Evolutionary conservation across 2,797 vertebrate genomes (phyloP).

Genomic region (Sebastes variabilis): DNA sequence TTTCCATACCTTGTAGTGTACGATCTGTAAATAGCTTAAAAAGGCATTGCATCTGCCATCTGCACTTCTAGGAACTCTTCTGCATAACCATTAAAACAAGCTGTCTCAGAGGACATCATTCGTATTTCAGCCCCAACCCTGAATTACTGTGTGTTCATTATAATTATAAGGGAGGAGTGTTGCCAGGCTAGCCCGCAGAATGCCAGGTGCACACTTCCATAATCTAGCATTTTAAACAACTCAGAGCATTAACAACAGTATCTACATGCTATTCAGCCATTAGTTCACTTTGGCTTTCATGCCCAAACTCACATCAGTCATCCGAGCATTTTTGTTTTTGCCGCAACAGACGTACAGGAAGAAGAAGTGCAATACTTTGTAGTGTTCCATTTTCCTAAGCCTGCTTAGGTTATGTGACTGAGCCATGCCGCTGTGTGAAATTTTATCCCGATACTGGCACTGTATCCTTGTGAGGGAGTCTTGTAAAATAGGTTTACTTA

Average conservation of each 20-base stretch:
- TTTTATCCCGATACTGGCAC: slow-evolving; percentile 85
- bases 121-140: slow-evolving; percentile 83
- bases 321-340: slow-evolving; percentile 63
- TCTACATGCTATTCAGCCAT: slow-evolving; percentile 75
- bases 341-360: slow-evolving; percentile 62
- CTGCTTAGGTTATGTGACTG: slow-evolving; percentile 85
- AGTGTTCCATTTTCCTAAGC: slow-evolving; percentile 83
- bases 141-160: slow-evolving; percentile 84
- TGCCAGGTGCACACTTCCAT: slow-evolving; percentile 83
- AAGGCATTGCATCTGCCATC: slow-evolving; percentile 83
- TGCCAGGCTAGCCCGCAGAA: slow-evolving; percentile 80
- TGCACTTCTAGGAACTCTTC: slow-evolving; percentile 85
- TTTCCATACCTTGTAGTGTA: slow-evolving; percentile 79
- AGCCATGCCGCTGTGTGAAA: slow-evolving; percentile 86
- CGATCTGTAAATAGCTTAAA: slow-evolving; percentile 82
- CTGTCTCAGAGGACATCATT: slow-evolving; percentile 85
- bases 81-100: slow-evolving; percentile 85
- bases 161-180: slow-evolving; percentile 85
- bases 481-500: slow-evolving; percentile 89
- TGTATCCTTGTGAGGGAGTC: slow-evolving; percentile 86
- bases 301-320: slow-evolving; percentile 68
- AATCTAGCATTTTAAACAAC: slow-evolving; percentile 80
- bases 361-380: slow-evolving; percentile 80
- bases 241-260: slow-evolving; percentile 77
- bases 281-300: slow-evolving; percentile 73